Percentiles rank a stretch among this genome's conserved stretches.
Evolutionary conservation across 1,140 invertebrate species (phyloP).

Genomic region (Amyelois transitella): DNA sequence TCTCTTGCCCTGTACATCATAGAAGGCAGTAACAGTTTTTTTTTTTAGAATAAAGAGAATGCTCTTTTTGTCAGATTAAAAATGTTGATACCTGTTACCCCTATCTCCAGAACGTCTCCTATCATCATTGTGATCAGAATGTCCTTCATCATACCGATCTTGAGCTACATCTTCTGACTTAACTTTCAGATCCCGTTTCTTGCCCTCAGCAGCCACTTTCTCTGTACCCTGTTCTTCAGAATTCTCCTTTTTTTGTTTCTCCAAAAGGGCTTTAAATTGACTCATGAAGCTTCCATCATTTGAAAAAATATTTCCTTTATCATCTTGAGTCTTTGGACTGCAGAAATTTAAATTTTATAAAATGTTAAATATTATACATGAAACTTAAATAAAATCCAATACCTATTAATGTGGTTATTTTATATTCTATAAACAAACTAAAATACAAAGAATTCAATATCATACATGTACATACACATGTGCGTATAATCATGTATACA

Average conservation of each 20-base stretch:
- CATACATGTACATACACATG: no score
- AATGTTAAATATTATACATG: no score
- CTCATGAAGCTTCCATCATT: constrained; percentile 89
- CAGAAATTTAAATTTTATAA: constrained; percentile 7
- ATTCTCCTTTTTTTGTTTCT: constrained; percentile 60
- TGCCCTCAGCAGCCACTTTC: constrained; percentile 27
- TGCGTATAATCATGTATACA: no score
- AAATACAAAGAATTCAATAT: no score
- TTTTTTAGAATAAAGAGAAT: no score
- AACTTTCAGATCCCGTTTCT: constrained; percentile 17
- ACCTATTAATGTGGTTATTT: no score
- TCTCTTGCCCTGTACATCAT: no score
- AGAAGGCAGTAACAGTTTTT: no score
- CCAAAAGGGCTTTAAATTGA: constrained; percentile 78
- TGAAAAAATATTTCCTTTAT: constrained; percentile 78
- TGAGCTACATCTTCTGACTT: constrained; percentile 20
- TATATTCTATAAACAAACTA: no score
- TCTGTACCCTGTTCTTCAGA: constrained; percentile 46
- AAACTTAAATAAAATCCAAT: no score
- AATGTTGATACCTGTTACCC: constrained; percentile 9
- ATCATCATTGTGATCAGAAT: constrained; percentile 15
- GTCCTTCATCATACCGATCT: constrained; percentile 17
- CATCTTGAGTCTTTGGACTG: constrained; percentile 38
- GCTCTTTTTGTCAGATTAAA: no score
- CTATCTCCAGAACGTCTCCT: constrained; percentile 20